A percentile compares a stretch with the other conserved stretches of the same genome.
phyloP scores from a whole-genome alignment of 2,113 vertebrate species.

The Erpornis zantholeuca region DNA sequence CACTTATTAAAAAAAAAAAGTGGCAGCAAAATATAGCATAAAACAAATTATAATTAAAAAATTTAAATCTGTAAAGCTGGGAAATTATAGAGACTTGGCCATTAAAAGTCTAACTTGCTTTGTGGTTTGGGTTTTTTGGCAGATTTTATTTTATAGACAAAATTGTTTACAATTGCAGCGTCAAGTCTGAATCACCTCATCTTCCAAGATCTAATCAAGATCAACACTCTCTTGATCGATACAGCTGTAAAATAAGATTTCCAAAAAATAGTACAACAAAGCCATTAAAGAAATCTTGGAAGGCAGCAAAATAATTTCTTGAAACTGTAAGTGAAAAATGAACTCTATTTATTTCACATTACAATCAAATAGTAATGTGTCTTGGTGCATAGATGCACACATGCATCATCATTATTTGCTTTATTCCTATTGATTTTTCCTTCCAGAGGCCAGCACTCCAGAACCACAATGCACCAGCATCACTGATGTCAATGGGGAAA shows the following conservation, averaged over 20 bases:
- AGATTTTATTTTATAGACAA: not conserved
- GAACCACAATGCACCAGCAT: not conserved
- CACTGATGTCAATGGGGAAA: not conserved
- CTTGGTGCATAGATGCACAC: not conserved
- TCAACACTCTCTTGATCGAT: conserved; percentile 6
- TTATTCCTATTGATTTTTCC: conserved; percentile 19
- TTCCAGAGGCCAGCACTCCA: not conserved
- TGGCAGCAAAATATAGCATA: not conserved
- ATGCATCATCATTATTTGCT: conserved; percentile 36
- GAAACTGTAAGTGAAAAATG: conserved; percentile 39
- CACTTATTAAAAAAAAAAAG: not conserved
- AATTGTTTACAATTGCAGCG: not conserved
- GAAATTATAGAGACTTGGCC: not conserved
- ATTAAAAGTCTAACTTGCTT: not conserved
- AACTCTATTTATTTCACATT: conserved; percentile 49
- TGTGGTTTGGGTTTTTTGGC: not conserved
- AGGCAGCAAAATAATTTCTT: conserved; percentile 37
- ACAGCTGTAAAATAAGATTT: conserved; percentile 2
- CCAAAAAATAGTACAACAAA: not conserved
- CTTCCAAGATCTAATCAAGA: conserved; percentile 6
- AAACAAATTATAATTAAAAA: not conserved
- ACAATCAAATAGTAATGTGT: conserved; percentile 28
- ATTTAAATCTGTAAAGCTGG: not conserved
- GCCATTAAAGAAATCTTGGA: not conserved
- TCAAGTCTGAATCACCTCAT: not conserved